Evolutionary conservation across 30 jellyfish, hydroid and myxozoan species (phyloP).

Genomic region (Turritopsis dohrnii): DNA sequence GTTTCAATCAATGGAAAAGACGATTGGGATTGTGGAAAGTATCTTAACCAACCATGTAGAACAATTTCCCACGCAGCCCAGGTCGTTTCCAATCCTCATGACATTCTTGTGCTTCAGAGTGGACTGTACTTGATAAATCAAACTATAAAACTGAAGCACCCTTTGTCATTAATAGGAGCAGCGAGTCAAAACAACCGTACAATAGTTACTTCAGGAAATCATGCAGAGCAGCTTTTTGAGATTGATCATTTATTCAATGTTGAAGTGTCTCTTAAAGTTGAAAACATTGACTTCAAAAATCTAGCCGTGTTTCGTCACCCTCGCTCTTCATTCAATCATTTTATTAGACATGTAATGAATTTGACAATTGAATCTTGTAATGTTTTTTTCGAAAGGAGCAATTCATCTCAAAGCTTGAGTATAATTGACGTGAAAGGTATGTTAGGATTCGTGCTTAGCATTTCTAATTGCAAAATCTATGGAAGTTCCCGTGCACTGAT

Average conservation of each 20-base stretch:
- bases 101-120: neutral
- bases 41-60: neutral
- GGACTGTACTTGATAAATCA: neutral
- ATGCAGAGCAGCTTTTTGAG: neutral
- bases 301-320: neutral
- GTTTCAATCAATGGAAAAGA: neutral
- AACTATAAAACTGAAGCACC: neutral
- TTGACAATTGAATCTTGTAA: neutral
- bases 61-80: neutral
- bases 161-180: neutral
- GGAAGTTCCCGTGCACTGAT: neutral
- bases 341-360: neutral
- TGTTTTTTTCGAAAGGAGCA: neutral
- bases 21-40: neutral
- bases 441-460: neutral
- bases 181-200: neutral
- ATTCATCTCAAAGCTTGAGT: neutral
- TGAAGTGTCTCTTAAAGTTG: neutral
- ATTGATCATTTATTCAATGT: neutral
- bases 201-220: neutral
- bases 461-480: neutral
- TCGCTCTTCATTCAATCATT: neutral
- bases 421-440: neutral
- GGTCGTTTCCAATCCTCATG: neutral
- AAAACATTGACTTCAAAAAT: neutral